A percentile compares a stretch with the other conserved stretches of the same genome.
Evolutionary conservation across 2,797 vertebrate species (phyloP).

Genomic region (Falco columbarius): DNA sequence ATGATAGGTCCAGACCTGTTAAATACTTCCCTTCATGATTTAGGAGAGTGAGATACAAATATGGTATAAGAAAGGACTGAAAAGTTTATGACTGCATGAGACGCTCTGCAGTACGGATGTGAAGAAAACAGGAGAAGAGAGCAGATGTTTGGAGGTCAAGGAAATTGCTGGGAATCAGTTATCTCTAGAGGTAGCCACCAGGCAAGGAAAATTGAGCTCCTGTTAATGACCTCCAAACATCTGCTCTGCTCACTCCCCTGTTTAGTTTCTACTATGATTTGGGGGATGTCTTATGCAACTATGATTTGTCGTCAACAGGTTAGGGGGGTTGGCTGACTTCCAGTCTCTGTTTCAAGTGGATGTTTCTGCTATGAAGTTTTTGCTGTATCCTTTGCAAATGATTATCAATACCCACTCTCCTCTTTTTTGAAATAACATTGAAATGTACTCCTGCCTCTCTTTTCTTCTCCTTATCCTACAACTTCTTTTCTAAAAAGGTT

Average conservation of each 20-base stretch:
- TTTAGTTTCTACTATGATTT: slow-evolving; percentile 49
- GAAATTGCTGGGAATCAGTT: slow-evolving; percentile 59
- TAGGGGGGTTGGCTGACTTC: slow-evolving; percentile 44
- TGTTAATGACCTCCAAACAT: slow-evolving; percentile 69
- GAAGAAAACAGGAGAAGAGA: slow-evolving; percentile 30
- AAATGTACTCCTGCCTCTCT: not conserved
- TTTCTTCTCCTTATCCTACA: not conserved
- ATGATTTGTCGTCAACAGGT: slow-evolving; percentile 47
- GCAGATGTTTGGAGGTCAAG: slow-evolving; percentile 62
- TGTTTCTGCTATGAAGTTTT: slow-evolving; percentile 39
- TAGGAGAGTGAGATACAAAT: slow-evolving; percentile 1
- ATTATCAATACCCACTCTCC: slow-evolving; percentile 14
- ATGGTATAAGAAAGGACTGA: slow-evolving; percentile 17
- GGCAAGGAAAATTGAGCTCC: slow-evolving; percentile 66
- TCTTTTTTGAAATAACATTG: not conserved
- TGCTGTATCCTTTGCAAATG: slow-evolving; percentile 6
- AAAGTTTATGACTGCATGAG: slow-evolving; percentile 33
- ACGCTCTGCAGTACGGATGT: not conserved
- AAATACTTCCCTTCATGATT: slow-evolving; percentile 41
- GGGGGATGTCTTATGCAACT: slow-evolving; percentile 26
- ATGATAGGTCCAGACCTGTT: slow-evolving; percentile 14
- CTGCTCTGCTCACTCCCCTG: slow-evolving; percentile 41
- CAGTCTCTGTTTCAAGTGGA: slow-evolving; percentile 47
- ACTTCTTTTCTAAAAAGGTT: not conserved
- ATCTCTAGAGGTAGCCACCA: slow-evolving; percentile 66